Evolutionary conservation across 2,797 vertebrate genomes (phyloP), one percentile per base, ranked within the genome.

Genomic region (Micrastur ruficollis): DNA sequence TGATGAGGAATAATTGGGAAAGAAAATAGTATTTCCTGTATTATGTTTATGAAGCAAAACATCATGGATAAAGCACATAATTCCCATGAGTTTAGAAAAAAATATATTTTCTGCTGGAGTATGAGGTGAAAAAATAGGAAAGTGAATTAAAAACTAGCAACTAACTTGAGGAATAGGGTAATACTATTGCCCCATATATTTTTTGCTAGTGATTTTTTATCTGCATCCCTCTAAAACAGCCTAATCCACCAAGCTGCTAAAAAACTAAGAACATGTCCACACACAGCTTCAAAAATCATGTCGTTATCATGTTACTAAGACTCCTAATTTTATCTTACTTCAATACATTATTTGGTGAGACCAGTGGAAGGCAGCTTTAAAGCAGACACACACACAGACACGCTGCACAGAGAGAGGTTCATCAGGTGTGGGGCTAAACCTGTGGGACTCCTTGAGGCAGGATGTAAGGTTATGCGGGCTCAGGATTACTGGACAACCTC

Each of bases 41-140:
- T 85, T 89, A 73, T 12, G 26, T 80, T 94, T 90, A 71, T 75
- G 52, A 83, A 87, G 75, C 53, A 88, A 95, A 95, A 67, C 38
- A 50, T 79, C 79, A 86, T 15, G 25, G 78, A 75, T 46, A 93
- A 91, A 93, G 46, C 55, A 88, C 9, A n/a, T 34, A 85, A 61
- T 76, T 85, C 46, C n/a, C 87, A 46, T 42, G 42, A 91, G 31
- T 92, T 96, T 85, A 19, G 22, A 53, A 46, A 56, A 56, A 27
- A 52, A 8, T 13, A 31, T 23, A 93, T 62, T 93, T 84, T 50
- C 29, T 72, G 52, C 31, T 42, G 38, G 34, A 89, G 6, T 12
- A 38, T 49, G 59, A 72, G 40, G 44, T 66, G 29, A 74, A 71
- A 93, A 88, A 86, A 67, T 5, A 85, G 42, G 38, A n/a, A 78